Base-by-base conservation (phyloP, 2,888 invertebrate genomes). In the Caprella mutica region DNA sequence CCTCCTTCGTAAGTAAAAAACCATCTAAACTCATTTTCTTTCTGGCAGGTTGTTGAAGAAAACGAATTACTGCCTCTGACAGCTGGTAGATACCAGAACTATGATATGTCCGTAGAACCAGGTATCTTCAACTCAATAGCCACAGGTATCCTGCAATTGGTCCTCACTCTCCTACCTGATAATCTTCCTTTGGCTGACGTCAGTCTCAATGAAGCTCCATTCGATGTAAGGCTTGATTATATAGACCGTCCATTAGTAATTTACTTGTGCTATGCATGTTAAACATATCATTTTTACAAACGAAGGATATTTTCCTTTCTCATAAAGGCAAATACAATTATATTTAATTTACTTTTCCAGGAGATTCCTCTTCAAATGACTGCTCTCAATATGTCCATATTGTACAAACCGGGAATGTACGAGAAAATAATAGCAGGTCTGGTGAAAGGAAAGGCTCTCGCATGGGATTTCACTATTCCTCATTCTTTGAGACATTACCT, bases 101-200 rank as follows among this genome's bases (percentile, higher is more conserved):
- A 91, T 71, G 87, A 89, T 0, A 89, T 89, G 66, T 80, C 83
- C 0, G 81, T 83, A 70, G 79, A 83, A 51, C 85, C 85, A 0
- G 89, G 88, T 1, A 79, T 85, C 6, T 84, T 80, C 69, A 82
- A 85, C 59, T 85, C 86, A 68, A 83, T 86, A 0, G 85, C 87
- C 0, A 77, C 85, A 38, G 80, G 85, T 3, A 82, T 81, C 2
- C 73, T 84, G 50, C 85, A 84, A 5, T 81, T 84, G 55, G 81
- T 89, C 67, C 77, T 82, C 23, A 84, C 86, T 35, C 82, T 88
- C 80, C 79, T 85, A 69, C 84, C 84, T 29, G 77, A 78, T 23
- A 56, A 55, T 17, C 65, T 65, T 19, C 62, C 57, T 27, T 30
- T 63, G n/a, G 53, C 52, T 9, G 44, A 38, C 38, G 46, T 35